A percentile compares a stretch with the other conserved stretches of the same genome.
Evolutionary conservation across 2,113 vertebrate genomes (phyloP).

Genomic region (Tupaia chinensis): DNA sequence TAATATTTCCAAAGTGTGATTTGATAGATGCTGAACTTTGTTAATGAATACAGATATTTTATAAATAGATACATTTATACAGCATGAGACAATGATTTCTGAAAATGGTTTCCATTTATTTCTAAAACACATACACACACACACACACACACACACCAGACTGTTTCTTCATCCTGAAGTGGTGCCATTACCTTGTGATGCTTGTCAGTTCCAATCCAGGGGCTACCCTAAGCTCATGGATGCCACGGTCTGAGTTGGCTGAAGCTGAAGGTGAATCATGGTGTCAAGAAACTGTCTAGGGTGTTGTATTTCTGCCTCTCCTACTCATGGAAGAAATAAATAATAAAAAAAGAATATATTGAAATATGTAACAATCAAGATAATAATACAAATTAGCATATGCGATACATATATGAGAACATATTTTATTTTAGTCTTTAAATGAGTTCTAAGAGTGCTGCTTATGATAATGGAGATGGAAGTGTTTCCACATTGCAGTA

Average conservation of each 20-base stretch:
- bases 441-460: neutral
- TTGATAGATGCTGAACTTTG: conserved; percentile 77
- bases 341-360: neutral
- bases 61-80: conserved; percentile 72
- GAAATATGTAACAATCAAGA: neutral
- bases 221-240: too few relatives aligned
- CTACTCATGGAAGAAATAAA: too few relatives aligned
- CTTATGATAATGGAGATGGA: neutral
- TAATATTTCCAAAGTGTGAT: conserved; percentile 75
- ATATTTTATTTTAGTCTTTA: conserved; percentile 6
- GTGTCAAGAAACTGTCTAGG: too few relatives aligned
- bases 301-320: too few relatives aligned
- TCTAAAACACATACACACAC: neutral
- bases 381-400: neutral
- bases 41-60: conserved; percentile 73
- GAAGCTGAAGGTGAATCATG: too few relatives aligned
- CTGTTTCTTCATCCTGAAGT: neutral
- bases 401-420: neutral
- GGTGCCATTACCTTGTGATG: neutral
- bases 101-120: conserved; percentile 40
- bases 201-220: neutral
- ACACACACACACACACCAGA: neutral
- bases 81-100: conserved; percentile 28
- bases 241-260: too few relatives aligned
- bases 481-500: neutral